These are phyloP conservation scores for Petrocephalus microphthalmus DNA, from an alignment of 2,113 vertebrate species.

Conservation along the genomic window DNA sequence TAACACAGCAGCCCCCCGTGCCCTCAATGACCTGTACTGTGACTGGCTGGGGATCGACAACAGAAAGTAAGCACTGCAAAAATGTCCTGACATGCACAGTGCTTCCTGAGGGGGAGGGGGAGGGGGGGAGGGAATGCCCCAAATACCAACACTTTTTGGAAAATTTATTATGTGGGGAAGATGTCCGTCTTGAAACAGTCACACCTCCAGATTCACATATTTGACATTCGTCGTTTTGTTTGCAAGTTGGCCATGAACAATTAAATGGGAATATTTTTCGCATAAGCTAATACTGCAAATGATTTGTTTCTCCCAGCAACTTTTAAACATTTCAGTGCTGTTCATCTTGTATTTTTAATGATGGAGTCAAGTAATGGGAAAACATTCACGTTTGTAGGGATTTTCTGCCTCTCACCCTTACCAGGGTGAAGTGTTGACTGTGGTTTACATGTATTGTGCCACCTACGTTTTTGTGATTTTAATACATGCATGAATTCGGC, in stretches of 20 bases:
- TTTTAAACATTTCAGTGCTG: not conserved
- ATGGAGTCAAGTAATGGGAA: not conserved
- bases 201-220: not conserved
- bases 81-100: not conserved
- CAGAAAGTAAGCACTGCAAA: slow-evolving; percentile 47
- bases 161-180: not conserved
- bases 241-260: not conserved
- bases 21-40: slow-evolving; percentile 43
- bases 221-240: not conserved
- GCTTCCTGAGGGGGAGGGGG: too few relatives aligned
- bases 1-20: slow-evolving; percentile 34
- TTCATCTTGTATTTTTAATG: not conserved
- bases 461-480: not conserved
- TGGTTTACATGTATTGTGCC: not conserved
- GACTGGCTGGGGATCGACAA: slow-evolving; percentile 61
- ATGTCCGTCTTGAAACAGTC: not conserved
- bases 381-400: not conserved
- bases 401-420: not conserved
- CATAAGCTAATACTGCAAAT: not conserved
- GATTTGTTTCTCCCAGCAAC: not conserved
- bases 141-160: not conserved
- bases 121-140: too few relatives aligned
- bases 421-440: not conserved
- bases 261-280: not conserved
- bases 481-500: not conserved